Evolutionary conservation across 2,888 invertebrate genomes (phyloP), one percentile per base, ranked within the genome.

Genomic region (Bombyx huttoni): DNA sequence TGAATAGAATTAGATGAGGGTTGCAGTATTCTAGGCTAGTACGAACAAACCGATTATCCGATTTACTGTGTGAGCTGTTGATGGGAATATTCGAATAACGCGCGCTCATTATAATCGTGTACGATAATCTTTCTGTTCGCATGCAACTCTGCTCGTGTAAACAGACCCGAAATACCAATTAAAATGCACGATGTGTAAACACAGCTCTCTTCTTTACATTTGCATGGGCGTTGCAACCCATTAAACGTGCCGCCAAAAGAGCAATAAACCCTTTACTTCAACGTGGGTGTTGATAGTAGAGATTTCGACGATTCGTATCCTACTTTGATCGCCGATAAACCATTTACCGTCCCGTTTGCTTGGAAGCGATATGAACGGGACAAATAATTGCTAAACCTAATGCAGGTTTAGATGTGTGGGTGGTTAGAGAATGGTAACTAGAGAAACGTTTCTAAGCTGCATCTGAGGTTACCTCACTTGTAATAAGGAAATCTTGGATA

Each of bases 271-370:
- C 73, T 73, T 70, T 63, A 73, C 69, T 71, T 66, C 46, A 50
- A 67, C 69, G 83, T 83, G 81, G 85, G 81, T 67, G 83, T 75
- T 64, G 67, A 73, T 72, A 74, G 69, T 67, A 63, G 64, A 76
- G 76, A 78, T 75, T 75, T 69, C 65, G 70, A 70, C 67, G 78
- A 81, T 83, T 69, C 68, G 71, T 64, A 61, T 62, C 64, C 68
- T 62, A 60, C 67, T 67, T 70, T 64, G 68, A 70, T 67, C 62
- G 63, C 54, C 54, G 48, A 58, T 60, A 58, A 52, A 53, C 52
- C 49, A 49, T 50, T 46, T 48, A 47, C 53, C 47, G 46, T 56
- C 58, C 55, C 58, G 46, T 49, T 52, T 50, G 47, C 47, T 34
- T 1, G 52, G 47, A 12, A 8, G 50, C 33, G 24, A 35, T 48